Evolutionary conservation across 2,113 vertebrate genomes (phyloP).

Genomic region (Platycercus adscitus): DNA sequence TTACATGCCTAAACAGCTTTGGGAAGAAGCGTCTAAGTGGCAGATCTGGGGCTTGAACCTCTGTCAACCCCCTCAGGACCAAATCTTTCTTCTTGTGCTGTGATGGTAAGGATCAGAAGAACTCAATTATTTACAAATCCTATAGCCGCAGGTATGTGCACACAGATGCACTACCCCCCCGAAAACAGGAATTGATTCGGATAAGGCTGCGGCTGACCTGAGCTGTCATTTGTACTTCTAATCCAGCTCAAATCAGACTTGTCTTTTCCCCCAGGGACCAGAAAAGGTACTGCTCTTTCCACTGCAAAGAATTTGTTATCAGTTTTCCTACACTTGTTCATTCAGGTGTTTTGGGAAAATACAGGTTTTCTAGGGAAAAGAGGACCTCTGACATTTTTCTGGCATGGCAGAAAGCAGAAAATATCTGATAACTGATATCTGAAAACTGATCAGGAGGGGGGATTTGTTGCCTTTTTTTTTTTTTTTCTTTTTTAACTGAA

Average conservation of each 20-base stretch:
- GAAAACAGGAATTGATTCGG: background rate
- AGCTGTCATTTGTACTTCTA: slow-evolving; percentile 6
- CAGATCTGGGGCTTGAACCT: slow-evolving; percentile 68
- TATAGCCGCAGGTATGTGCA: background rate
- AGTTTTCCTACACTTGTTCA: background rate
- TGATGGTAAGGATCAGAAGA: background rate
- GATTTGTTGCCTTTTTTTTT: too few relatives aligned
- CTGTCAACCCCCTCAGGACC: slow-evolving; percentile 57
- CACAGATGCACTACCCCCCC: background rate
- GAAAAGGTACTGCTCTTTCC: background rate
- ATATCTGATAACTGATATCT: background rate
- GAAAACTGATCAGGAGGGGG: background rate
- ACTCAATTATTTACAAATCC: slow-evolving; percentile 60
- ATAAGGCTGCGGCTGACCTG: slow-evolving; percentile 4
- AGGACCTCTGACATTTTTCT: background rate
- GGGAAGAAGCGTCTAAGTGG: slow-evolving; percentile 59
- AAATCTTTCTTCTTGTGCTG: slow-evolving; percentile 34
- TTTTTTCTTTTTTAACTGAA: background rate
- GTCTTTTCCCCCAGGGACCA: background rate
- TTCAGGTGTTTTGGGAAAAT: background rate
- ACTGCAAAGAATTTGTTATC: background rate
- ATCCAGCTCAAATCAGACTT: slow-evolving; percentile 28
- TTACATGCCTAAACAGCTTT: slow-evolving; percentile 65
- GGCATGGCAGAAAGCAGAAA: background rate
- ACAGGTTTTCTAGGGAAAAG: background rate